Base-by-base conservation (phyloP, 2,888 invertebrate species). In the Xestia rhomboidea region DNA sequence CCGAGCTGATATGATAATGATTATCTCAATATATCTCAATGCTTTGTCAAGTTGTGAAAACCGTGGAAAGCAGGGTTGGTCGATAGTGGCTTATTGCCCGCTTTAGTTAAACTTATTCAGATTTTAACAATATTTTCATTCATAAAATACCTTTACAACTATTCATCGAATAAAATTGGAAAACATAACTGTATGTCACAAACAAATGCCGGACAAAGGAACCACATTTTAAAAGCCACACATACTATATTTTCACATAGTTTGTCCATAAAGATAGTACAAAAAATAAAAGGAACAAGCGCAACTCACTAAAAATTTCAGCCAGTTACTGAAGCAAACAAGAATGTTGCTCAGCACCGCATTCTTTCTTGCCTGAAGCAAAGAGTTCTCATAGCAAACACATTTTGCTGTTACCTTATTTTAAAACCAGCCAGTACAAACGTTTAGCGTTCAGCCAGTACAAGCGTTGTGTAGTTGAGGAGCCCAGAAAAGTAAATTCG, bases 401-500 rank as follows among this genome's bases (percentile, higher is more conserved):
- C 76, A 79, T 73, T 82, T 83, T 71, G 77, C 62, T 86, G 81
- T 83, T 85, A 86, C 70, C 77, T 88, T 90, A 79, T 82, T 83
- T 83, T 79, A 81, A 83, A 87, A 79, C 80, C 71, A 83, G 54
- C 77, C 77, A 63, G 54, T 75, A 77, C 68, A 71, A 77, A 81
- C 67, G 73, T 88, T 83, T 86, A 83, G n/a, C n/a, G n/a, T n/a
- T n/a, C n/a, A n/a, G 54, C 77, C 79, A 67, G 54, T 75, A 77
- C 68, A 73, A 77, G 81, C 68, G 72, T 87, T 83, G 6, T 88
- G 80, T 83, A 72, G 79, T 24, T 87, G 81, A 81, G 73, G 78
- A 81, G 85, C 80, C 81, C 67, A 68, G 77, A 76, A 76, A 85
- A 87, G 81, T 76, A 86, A 88, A 90, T 87, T 85, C 84, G 81